Conservation (phyloP, 2,113 vertebrate species). For the Psittacula cyanocephala region DNA sequence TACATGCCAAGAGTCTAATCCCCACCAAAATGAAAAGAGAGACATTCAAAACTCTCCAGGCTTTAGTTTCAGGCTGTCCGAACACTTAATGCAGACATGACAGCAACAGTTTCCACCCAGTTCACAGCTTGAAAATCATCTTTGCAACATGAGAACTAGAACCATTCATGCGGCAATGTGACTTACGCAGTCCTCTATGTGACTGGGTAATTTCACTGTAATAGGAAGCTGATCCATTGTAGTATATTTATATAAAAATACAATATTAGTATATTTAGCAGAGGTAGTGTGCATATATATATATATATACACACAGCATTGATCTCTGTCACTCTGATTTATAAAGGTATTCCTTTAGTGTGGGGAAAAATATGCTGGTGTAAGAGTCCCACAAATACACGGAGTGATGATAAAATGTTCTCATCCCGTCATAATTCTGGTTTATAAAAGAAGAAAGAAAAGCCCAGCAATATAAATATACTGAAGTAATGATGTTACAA, state of each 20-base stretch:
- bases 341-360: neutral
- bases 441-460: neutral
- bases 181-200: neutral
- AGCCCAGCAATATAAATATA: neutral
- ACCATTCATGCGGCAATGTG: neutral
- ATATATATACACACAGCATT: neutral
- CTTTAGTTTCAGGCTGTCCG: neutral
- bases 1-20: neutral
- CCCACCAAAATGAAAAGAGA: neutral
- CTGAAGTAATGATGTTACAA: neutral
- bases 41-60: neutral
- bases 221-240: neutral
- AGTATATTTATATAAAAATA: neutral
- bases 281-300: neutral
- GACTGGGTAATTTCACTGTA: neutral
- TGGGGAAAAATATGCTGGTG: neutral
- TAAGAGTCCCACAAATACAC: neutral
- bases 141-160: neutral
- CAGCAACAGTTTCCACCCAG: neutral
- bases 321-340: neutral
- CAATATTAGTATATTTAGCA: neutral
- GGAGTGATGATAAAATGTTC: neutral
- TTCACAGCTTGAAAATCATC: neutral
- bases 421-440: neutral
- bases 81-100: neutral